Conservation (phyloP, 1,140 invertebrate genomes). For the Elysia chlorotica region DNA sequence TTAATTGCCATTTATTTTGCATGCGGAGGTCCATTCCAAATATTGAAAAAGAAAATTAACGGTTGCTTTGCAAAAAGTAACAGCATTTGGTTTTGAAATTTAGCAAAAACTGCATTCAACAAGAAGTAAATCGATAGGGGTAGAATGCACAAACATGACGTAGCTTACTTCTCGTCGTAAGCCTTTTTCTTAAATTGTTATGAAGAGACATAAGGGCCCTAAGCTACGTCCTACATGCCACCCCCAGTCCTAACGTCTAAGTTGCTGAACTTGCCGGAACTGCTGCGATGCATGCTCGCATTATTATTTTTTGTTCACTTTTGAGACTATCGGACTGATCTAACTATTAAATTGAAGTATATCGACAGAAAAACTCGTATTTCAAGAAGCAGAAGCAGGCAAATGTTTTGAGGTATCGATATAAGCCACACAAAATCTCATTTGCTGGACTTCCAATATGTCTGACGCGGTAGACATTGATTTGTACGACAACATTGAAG, state of each 20-base stretch:
- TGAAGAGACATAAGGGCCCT: background rate
- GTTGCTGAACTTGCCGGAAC: background rate
- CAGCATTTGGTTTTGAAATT: no score
- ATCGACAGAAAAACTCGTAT: background rate
- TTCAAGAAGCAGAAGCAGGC: background rate
- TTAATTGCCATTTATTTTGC: no score
- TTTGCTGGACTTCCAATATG: constrained; percentile 73
- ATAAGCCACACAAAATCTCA: no score
- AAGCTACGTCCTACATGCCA: background rate
- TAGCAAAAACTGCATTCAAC: no score
- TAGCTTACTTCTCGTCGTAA: background rate
- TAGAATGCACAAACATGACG: no score
- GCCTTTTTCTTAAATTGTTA: background rate
- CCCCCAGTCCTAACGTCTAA: background rate
- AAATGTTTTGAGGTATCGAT: background rate
- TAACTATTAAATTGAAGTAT: background rate
- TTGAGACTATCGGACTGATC: background rate
- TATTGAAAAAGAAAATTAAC: no score
- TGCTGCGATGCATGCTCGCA: background rate
- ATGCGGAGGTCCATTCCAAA: no score
- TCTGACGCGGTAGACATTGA: constrained; percentile 94
- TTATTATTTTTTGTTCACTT: background rate
- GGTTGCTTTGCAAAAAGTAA: no score
- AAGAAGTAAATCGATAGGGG: no score
- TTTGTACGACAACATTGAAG: constrained; percentile 95